A percentile compares a stretch with the other conserved stretches of the same genome.
These are phyloP conservation scores for Apamea sordens DNA, from an alignment of 2,888 invertebrate genomes.

Conservation along the genomic window DNA sequence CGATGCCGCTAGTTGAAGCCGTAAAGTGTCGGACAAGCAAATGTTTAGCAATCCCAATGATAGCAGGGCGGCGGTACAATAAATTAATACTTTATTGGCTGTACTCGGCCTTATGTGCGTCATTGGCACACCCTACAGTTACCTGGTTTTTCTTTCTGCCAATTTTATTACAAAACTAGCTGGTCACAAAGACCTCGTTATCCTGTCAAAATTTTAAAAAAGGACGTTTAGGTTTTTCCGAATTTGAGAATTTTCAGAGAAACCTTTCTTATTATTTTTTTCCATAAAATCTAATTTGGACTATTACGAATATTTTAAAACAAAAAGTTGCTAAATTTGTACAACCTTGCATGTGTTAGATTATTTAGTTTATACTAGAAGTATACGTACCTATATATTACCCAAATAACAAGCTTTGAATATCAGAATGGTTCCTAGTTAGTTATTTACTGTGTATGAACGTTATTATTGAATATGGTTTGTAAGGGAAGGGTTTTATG, in stretches of 20 bases:
- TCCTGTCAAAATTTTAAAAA: background rate
- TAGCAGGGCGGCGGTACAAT: conserved; percentile 85
- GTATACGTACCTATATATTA: too few relatives aligned
- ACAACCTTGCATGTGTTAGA: too few relatives aligned
- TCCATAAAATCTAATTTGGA: background rate
- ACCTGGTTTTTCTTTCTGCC: conserved; percentile 66
- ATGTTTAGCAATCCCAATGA: conserved; percentile 77
- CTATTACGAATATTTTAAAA: background rate
- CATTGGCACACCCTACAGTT: conserved; percentile 81
- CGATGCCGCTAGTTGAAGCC: conserved; percentile 74
- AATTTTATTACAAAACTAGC: conserved; percentile 71
- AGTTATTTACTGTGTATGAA: too few relatives aligned
- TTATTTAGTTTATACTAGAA: too few relatives aligned
- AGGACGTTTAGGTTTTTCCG: accelerated
- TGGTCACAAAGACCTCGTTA: too few relatives aligned
- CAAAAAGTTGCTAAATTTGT: too few relatives aligned
- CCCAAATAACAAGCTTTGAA: too few relatives aligned
- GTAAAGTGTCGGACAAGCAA: conserved; percentile 74
- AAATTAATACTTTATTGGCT: conserved; percentile 87
- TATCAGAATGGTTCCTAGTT: too few relatives aligned
- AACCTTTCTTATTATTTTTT: too few relatives aligned
- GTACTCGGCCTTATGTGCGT: conserved; percentile 85
- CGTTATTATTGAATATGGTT: too few relatives aligned
- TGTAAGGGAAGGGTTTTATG: too few relatives aligned
- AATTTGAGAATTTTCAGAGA: background rate